phyloP scores from a whole-genome alignment of 2,113 vertebrate species.

The Sapayoa aenigma region DNA sequence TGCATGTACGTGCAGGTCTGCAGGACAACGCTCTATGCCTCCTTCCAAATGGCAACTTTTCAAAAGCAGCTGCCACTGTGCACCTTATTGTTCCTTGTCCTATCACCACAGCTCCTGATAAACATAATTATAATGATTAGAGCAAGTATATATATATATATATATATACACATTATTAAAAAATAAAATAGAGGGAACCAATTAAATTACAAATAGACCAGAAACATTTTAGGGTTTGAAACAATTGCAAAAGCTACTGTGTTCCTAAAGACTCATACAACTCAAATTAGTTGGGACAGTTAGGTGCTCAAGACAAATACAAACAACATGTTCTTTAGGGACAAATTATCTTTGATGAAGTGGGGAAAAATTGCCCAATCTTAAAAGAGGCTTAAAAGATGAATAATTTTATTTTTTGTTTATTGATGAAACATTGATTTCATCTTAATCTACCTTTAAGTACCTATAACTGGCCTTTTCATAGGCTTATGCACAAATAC shows the following conservation, averaged over 20 bases:
- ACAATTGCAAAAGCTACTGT: not conserved
- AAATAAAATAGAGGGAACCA: not conserved
- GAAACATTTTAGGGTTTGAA: slow-evolving; percentile 2
- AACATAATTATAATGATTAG: not conserved
- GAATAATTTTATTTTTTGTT: slow-evolving; percentile 27
- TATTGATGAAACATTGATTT: not conserved
- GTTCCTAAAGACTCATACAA: not conserved
- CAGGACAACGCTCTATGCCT: not conserved
- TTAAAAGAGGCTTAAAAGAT: slow-evolving; percentile 12
- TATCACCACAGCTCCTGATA: not conserved
- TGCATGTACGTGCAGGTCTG: not conserved
- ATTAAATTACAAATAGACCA: not conserved
- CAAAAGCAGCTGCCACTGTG: not conserved
- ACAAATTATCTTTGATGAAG: slow-evolving; percentile 33
- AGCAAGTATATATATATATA: not conserved
- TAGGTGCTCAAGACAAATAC: not conserved
- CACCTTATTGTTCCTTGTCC: not conserved
- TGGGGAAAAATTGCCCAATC: not conserved
- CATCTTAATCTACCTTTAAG: not conserved
- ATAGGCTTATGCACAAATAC: not conserved
- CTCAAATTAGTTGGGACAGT: not conserved
- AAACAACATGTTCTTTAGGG: slow-evolving; percentile 3
- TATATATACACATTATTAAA: not conserved
- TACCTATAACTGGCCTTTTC: not conserved
- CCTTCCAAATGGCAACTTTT: slow-evolving; percentile 1